Evolutionary conservation across 1,140 invertebrate genomes (phyloP).

Genomic region (Cyclina sinensis): DNA sequence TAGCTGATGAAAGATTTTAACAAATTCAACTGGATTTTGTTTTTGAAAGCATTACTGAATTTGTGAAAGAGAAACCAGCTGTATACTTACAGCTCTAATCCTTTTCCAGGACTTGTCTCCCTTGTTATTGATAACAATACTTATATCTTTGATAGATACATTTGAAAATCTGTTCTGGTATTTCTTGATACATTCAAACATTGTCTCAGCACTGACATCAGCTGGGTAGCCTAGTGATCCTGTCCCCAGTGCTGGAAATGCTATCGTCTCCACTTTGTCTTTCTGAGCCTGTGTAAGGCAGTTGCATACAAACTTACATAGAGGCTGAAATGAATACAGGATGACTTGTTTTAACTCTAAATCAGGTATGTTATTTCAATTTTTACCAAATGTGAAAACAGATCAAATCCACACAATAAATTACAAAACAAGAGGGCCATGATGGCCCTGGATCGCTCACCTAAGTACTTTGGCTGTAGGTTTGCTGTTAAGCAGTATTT

Average conservation of each 20-base stretch:
- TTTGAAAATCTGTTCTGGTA: slow-evolving; percentile 16
- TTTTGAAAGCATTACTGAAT: too few relatives aligned
- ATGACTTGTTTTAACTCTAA: too few relatives aligned
- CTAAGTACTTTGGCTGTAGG: too few relatives aligned
- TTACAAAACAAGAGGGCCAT: too few relatives aligned
- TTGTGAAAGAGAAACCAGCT: too few relatives aligned
- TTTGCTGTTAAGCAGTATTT: too few relatives aligned
- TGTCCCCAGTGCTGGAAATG: slow-evolving; percentile 70
- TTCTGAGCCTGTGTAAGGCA: slow-evolving; percentile 67
- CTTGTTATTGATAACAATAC: slow-evolving; percentile 56
- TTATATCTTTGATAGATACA: slow-evolving; percentile 8
- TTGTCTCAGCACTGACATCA: slow-evolving; percentile 30
- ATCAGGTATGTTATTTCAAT: too few relatives aligned
- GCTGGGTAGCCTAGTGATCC: slow-evolving; percentile 67
- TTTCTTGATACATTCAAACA: slow-evolving; percentile 60
- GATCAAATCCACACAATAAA: too few relatives aligned
- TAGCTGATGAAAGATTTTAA: too few relatives aligned
- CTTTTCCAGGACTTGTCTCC: neutral
- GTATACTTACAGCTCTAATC: slow-evolving; percentile 36
- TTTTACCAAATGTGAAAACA: too few relatives aligned
- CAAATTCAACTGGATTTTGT: too few relatives aligned
- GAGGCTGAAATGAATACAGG: slow-evolving; percentile 68
- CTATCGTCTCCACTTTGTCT: slow-evolving; percentile 56
- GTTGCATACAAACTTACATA: slow-evolving; percentile 64
- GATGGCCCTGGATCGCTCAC: too few relatives aligned